Evolutionary conservation across 2,113 vertebrate genomes (phyloP).

Genomic region (Prunella himalayana): DNA sequence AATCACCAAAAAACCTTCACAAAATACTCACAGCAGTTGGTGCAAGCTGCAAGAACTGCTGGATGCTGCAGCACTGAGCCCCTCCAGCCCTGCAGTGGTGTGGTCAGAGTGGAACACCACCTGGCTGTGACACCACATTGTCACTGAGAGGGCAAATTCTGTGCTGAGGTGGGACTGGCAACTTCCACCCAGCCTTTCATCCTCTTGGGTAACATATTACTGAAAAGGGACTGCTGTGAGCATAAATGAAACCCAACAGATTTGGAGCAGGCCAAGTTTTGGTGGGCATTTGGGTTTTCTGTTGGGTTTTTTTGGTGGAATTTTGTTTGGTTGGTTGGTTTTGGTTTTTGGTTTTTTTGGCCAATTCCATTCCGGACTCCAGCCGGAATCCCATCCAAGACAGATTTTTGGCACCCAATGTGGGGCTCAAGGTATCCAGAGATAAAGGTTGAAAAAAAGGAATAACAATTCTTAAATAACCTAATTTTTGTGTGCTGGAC

Average conservation of each 20-base stretch:
- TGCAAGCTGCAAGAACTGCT: not conserved
- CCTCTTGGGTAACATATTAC: fast-evolving
- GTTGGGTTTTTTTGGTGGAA: too few species aligned
- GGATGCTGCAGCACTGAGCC: not conserved
- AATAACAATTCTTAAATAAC: too few species aligned
- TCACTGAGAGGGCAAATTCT: not conserved
- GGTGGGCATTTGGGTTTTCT: too few species aligned
- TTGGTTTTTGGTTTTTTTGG: too few species aligned
- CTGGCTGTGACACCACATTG: not conserved
- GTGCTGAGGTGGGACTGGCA: not conserved
- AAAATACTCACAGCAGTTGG: not conserved
- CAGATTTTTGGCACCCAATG: too few species aligned
- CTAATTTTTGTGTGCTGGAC: too few species aligned
- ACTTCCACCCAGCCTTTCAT: not conserved
- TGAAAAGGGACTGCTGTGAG: not conserved
- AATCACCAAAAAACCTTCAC: not conserved
- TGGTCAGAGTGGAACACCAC: not conserved
- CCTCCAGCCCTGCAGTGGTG: not conserved
- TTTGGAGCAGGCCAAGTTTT: not conserved
- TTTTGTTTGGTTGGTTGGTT: too few species aligned
- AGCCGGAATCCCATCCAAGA: too few species aligned
- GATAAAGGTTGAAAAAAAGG: too few species aligned
- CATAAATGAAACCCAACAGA: not conserved
- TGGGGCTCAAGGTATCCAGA: too few species aligned
- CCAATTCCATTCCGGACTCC: too few species aligned